Conservation (phyloP, 2,113 vertebrate genomes). For the Philantomba maxwellii region DNA sequence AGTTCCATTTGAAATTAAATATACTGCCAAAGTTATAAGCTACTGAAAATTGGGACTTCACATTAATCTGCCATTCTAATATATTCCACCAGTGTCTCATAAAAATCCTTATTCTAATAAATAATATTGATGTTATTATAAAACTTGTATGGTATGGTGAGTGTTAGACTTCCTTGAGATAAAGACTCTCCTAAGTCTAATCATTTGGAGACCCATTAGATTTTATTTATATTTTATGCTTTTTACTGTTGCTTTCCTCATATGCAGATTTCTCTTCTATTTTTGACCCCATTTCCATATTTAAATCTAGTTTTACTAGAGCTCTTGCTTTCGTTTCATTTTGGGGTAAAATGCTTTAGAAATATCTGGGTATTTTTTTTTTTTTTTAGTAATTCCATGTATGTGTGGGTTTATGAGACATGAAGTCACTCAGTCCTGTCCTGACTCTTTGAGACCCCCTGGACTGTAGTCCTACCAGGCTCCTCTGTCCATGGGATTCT, state of each 20-base stretch:
- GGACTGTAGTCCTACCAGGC: no score
- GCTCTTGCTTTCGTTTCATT: background rate
- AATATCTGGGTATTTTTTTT: background rate
- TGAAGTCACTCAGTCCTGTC: no score
- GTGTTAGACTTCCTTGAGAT: background rate
- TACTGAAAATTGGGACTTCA: conserved; percentile 33
- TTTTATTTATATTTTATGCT: background rate
- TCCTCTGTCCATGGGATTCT: no score
- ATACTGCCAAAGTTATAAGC: conserved; percentile 54
- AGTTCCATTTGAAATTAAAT: conserved; percentile 44
- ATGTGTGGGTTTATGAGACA: background rate
- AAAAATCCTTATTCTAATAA: conserved; percentile 34
- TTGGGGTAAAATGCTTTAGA: background rate
- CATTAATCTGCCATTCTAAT: conserved; percentile 37
- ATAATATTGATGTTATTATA: background rate
- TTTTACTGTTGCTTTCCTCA: background rate
- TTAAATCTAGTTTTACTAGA: background rate
- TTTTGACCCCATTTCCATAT: background rate
- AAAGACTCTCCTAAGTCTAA: background rate
- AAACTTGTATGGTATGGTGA: background rate
- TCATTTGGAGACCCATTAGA: background rate
- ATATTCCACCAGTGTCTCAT: background rate
- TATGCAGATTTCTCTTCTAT: background rate
- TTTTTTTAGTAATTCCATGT: background rate
- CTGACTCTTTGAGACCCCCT: no score